Evolutionary conservation across 2,888 invertebrate species (phyloP), one percentile per base, ranked within the genome.

Genomic region (Dorcus parallelipipedus): DNA sequence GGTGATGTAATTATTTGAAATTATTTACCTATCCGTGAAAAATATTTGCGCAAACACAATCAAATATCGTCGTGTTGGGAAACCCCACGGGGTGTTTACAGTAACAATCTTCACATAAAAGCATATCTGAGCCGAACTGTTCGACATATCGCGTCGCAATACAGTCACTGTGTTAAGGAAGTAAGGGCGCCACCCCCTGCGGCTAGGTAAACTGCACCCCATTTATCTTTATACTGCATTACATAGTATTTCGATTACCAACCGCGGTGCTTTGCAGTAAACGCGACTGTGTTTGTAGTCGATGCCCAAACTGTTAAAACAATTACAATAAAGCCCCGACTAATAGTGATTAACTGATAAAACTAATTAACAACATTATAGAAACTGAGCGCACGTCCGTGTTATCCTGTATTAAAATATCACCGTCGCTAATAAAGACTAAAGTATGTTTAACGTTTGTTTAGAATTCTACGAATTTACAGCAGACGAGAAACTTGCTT

Each of bases 191-290:
- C 67, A 64, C 67, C 67, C 68, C 75, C 74, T 64, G 71, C 64
- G 64, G 75, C 69, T 72, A 67, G 66, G 69, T 68, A 71, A 72
- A 72, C 71, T 72, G 71, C 71, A 67, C 65, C 68, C 74, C 73
- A 73, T 76, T 76, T 76, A 76, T 76, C 75, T 74, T 76, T 75
- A 76, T 76, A 72, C 72, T 69, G 71, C 67, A 71, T 70, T 73
- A 78, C 78, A 78, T 69, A 71, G 73, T 69, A 76, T 76, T 77
- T 78, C 77, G 76, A 78, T 78, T 78, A 78, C 71, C 73, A 71
- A 69, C 75, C 70, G 71, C 73, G 68, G 76, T 64, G 76, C 68
- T 64, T 64, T 63, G 59, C 66, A 71, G 67, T 73, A 72, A 73
- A 75, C 70, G 56, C 52, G 59, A 60, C 59, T 59, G 63, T 63